Conservation (phyloP, 2,888 invertebrate species). For the Tubulanus polymorphus region DNA sequence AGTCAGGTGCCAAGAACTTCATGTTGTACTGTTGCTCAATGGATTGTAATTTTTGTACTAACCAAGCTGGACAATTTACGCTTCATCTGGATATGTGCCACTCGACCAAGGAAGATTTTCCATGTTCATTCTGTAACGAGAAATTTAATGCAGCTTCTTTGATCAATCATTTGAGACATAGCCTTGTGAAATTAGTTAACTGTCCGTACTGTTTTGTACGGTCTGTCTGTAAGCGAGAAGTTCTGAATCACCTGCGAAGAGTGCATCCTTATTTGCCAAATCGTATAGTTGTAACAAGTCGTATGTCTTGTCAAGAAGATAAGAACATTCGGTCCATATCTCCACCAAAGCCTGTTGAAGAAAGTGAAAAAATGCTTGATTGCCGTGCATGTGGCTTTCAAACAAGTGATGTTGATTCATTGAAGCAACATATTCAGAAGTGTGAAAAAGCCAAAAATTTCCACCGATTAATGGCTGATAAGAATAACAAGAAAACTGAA, state of each 20-base stretch:
- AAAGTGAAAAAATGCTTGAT: too few species aligned
- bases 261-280: neutral
- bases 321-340: neutral
- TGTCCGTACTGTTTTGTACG: neutral
- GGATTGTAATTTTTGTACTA: neutral
- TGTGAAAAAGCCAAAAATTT: neutral
- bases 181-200: neutral
- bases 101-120: neutral
- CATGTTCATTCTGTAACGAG: neutral
- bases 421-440: neutral
- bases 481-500: too few species aligned
- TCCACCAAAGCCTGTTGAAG: neutral
- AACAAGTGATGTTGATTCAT: neutral
- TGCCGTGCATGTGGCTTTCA: neutral
- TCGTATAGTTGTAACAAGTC: neutral
- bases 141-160: neutral
- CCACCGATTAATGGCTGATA: neutral
- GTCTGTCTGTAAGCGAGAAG: neutral
- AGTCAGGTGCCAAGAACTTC: neutral
- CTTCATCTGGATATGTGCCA: neutral
- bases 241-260: neutral
- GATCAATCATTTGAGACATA: neutral
- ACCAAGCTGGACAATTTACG: neutral
- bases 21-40: neutral
- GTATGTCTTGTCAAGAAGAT: neutral